These are phyloP conservation scores for Hoplodrina blanda DNA, from an alignment of 2,888 invertebrate genomes.

Conservation along the genomic window DNA sequence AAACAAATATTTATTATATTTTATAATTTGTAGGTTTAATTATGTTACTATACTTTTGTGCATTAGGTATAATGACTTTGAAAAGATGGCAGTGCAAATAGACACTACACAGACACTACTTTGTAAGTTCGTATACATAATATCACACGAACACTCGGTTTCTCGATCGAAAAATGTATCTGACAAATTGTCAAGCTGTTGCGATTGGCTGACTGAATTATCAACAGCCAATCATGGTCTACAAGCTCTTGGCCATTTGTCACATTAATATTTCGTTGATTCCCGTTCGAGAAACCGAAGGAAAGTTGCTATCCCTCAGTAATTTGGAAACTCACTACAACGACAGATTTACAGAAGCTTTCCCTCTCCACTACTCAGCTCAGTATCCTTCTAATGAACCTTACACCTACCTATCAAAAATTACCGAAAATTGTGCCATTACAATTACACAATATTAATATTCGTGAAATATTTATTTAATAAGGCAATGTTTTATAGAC, in stretches of 20 bases:
- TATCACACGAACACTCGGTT: neutral
- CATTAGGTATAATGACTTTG: neutral
- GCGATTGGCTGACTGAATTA: no score
- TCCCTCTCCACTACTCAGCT: conserved; percentile 3
- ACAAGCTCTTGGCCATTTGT: no score
- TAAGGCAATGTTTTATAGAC: conserved; percentile 86
- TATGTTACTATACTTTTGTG: conserved; percentile 11
- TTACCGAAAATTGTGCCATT: conserved; percentile 77
- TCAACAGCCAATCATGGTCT: no score
- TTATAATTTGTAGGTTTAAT: no score
- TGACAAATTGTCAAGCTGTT: no score
- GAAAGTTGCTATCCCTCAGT: neutral
- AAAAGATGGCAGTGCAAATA: conserved; percentile 7
- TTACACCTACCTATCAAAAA: conserved; percentile 62
- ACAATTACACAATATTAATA: conserved; percentile 74
- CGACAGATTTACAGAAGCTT: conserved; percentile 3
- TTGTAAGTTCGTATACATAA: conserved; percentile 32
- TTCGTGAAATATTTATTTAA: conserved; percentile 76
- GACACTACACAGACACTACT: conserved; percentile 5
- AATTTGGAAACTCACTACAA: conserved; percentile 8
- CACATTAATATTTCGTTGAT: no score
- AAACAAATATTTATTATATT: neutral
- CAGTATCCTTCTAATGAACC: conserved; percentile 51
- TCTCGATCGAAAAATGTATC: no score
- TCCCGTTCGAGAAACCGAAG: no score